Conservation (phyloP, 2,113 vertebrate genomes). For the Halcyon malimbica region DNA sequence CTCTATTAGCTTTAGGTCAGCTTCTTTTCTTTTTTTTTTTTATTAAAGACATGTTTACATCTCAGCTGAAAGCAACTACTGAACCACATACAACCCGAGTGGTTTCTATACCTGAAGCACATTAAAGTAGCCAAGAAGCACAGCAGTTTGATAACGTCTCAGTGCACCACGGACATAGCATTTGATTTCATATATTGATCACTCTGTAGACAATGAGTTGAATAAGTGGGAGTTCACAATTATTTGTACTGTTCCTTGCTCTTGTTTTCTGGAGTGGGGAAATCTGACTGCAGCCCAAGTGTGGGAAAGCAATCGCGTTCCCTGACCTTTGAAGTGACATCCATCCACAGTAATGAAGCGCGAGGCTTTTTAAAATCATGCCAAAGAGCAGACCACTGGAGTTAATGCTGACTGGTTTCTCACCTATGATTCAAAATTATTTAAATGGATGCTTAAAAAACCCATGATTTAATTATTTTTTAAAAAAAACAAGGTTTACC, state of each 20-base stretch:
- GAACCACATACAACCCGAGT: not conserved
- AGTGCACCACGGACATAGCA: not conserved
- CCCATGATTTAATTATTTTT: not conserved
- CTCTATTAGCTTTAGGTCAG: not conserved
- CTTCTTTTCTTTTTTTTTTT: not conserved
- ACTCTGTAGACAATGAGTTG: not conserved
- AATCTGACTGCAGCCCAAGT: not conserved
- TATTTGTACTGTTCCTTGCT: not conserved
- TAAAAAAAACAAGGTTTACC: not conserved
- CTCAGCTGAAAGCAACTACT: slow-evolving; percentile 1
- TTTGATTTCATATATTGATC: slow-evolving; percentile 45
- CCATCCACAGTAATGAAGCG: not conserved
- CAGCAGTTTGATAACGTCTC: not conserved
- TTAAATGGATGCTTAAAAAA: not conserved
- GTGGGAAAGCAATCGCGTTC: not conserved
- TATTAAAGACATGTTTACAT: not conserved
- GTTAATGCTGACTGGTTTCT: not conserved
- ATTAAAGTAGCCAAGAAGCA: not conserved
- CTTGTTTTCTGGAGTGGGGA: not conserved
- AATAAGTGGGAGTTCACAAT: not conserved
- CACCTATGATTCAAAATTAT: not conserved
- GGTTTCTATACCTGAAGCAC: not conserved
- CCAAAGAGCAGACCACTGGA: not conserved
- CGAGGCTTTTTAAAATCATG: not conserved
- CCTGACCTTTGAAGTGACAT: not conserved